Evolutionary conservation across 2,888 invertebrate genomes (phyloP), one percentile per base, ranked within the genome.

Genomic region (Geotrupes spiniger): DNA sequence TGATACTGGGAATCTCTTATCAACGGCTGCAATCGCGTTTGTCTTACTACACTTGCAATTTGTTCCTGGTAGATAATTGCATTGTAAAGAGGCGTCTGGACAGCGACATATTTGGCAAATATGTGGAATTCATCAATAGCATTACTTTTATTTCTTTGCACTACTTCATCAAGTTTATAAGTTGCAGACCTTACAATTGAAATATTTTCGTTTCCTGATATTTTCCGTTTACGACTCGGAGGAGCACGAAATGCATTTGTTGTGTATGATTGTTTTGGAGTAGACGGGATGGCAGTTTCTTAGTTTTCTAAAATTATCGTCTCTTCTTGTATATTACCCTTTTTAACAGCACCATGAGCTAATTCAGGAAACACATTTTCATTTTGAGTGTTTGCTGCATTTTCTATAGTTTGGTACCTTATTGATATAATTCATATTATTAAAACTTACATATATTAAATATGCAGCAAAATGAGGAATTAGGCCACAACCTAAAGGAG

Each of bases 131-230:
- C 42, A 40, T 54, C 46, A 27, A 39, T 49, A 49, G 25, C 14
- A 2, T 44, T 21, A 42, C 6, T 39, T 52, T 39, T 38, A 38
- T 37, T 51, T 39, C n/a, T 42, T 42, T 49, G 36, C 46, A 49
- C 49, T 46, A 54, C 51, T 40, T 50, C 6, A 50, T 52, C 46
- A 43, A 52, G 46, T n/a, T n/a, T n/a, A n/a, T n/a, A n/a, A n/a
- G n/a, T n/a, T n/a, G n/a, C n/a, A 43, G 33, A n/a, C n/a, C 42
- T 46, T 52, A 47, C 47, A 44, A 8, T 44, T 43, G 45, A 50
- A 44, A 54, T 49, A 50, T 52, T 54, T n/a, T n/a, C n/a, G 26
- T 5, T 21, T 4, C 6, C 6, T 6, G 6, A 4, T 6, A 54
- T 49, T 52, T 52, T 49, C n/a, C 49, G 36, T 52, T 54, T 49